Evolutionary conservation across 2,888 invertebrate species (phyloP), one percentile per base, ranked within the genome.

Genomic region (Clusia tigrina): DNA sequence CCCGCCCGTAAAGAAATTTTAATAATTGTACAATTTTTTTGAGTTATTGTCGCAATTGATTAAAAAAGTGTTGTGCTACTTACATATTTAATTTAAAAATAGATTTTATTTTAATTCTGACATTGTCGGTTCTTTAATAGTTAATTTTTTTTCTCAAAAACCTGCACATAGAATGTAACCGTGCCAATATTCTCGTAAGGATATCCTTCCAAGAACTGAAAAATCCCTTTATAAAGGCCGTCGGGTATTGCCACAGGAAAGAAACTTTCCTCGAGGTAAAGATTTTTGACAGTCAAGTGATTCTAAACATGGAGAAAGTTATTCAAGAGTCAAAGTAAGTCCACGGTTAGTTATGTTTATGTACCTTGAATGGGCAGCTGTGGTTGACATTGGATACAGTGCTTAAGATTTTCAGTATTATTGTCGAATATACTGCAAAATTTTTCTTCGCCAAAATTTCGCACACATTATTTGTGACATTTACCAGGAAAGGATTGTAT

Each of bases 341-440:
- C 6, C 42, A 42, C n/a, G n/a, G n/a, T n/a, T n/a, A n/a, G n/a
- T n/a, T n/a, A n/a, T n/a, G n/a, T n/a, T n/a, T n/a, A n/a, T 12
- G 6, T 32, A 42, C 42, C n/a, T 10, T 42, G n/a, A 15, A 42
- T 15, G 42, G 42, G n/a, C 42, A 42, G 42, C 42, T 42, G 42
- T 42, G 42, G n/a, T 42, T 42, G 42, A 42, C 42, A 42, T 42
- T 42, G 9, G 42, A 42, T n/a, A 42, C 42, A 10, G 42, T 6
- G 15, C n/a, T 42, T 17, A 42, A 42, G n/a, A 42, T 12, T 3
- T 42, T 42, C 42, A 42, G 9, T 3, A 42, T 17, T 3, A 42
- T 42, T 12, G 42, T 42, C n/a, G 42, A 15, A 17, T 42, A 42
- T 3, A 3, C 42, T 6, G 42, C 15, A 42, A 42, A 42, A n/a